A percentile compares a stretch with the other conserved stretches of the same genome.
phyloP scores from a whole-genome alignment of 2,888 invertebrate species.

The Colostygia pectinataria region DNA sequence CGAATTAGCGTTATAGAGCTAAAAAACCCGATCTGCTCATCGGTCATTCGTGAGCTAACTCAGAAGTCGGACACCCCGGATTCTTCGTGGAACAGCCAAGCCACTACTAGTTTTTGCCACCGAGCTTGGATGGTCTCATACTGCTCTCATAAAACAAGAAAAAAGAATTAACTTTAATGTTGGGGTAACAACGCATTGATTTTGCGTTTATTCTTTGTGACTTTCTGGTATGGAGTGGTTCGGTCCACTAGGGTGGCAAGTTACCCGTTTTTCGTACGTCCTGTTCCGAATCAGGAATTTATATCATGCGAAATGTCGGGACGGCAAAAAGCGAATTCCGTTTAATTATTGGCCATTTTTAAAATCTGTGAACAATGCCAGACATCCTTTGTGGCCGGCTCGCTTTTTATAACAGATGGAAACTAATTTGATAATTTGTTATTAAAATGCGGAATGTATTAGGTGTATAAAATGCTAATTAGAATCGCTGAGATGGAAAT shows the following conservation, averaged over 20 bases:
- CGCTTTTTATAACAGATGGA: conserved; percentile 65
- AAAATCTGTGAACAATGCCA: conserved; percentile 82
- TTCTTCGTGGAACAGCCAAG: conserved; percentile 71
- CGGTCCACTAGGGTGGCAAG: conserved; percentile 72
- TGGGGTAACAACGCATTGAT: conserved; percentile 45
- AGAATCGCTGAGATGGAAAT: conserved; percentile 44
- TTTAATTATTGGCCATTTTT: conserved; percentile 82
- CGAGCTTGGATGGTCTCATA: conserved; percentile 54
- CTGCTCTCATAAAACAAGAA: conserved; percentile 46
- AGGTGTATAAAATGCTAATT: conserved; percentile 36
- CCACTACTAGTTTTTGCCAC: conserved; percentile 64
- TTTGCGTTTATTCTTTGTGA: conserved; percentile 47
- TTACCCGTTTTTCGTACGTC: conserved; percentile 62
- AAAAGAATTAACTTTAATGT: conserved; percentile 59
- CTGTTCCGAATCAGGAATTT: conserved; percentile 68
- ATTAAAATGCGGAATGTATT: conserved; percentile 53
- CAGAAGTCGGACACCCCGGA: conserved; percentile 48
- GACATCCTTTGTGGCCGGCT: conserved; percentile 66
- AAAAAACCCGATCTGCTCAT: conserved; percentile 25
- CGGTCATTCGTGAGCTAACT: conserved; percentile 29
- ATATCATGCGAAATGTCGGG: conserved; percentile 70
- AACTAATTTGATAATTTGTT: conserved; percentile 81
- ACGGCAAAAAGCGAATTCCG: conserved; percentile 75
- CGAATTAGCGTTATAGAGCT: conserved; percentile 33
- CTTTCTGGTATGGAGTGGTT: conserved; percentile 57